These are phyloP conservation scores for Bhutanitis thaidina DNA, from an alignment of 2,888 invertebrate genomes.

Conservation along the genomic window DNA sequence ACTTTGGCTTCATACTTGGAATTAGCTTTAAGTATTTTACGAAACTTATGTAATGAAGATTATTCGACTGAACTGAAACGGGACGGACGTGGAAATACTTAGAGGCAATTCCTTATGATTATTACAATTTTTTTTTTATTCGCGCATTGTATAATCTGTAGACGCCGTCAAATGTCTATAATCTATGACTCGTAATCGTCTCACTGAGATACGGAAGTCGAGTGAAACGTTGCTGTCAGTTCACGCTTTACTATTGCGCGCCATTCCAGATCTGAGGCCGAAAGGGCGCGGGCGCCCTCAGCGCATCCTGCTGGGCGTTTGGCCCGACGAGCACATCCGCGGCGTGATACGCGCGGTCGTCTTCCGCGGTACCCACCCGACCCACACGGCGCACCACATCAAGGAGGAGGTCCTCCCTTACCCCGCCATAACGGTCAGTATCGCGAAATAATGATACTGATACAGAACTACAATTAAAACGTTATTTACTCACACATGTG, in stretches of 20 bases:
- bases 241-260: constrained; percentile 74
- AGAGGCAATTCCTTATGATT: too few species aligned
- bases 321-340: constrained; percentile 96
- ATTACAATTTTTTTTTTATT: too few species aligned
- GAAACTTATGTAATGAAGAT: too few species aligned
- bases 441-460: constrained; percentile 32
- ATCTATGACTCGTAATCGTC: background rate
- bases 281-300: constrained; percentile 95
- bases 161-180: background rate
- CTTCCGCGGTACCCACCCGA: constrained; percentile 88
- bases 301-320: constrained; percentile 92
- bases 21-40: too few species aligned
- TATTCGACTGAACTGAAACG: too few species aligned
- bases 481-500: too few species aligned
- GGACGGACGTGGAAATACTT: too few species aligned
- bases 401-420: constrained; percentile 84
- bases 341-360: constrained; percentile 95
- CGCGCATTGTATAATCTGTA: too few species aligned
- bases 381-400: constrained; percentile 87
- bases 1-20: too few species aligned
- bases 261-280: constrained; percentile 88
- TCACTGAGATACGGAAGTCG: constrained; percentile 2
- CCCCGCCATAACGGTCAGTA: constrained; percentile 75
- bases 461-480: too few species aligned
- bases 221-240: constrained; percentile 39